A percentile compares a stretch with the other conserved stretches of the same genome.
Evolutionary conservation across 2,113 vertebrate genomes (phyloP).

Genomic region (Arizona elegans): DNA sequence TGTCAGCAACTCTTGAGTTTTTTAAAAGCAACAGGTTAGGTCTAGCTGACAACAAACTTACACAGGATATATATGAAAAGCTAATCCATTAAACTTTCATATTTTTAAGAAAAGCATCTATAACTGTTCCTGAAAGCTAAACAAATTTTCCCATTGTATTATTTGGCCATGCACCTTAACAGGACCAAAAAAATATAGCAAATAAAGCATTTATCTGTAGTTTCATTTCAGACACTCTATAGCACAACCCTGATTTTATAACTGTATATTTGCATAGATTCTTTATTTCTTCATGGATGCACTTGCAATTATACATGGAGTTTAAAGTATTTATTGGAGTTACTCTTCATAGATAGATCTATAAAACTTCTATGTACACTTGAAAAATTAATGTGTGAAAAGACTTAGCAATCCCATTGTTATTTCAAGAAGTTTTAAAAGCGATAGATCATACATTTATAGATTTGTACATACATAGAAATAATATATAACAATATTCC

Average conservation of each 20-base stretch:
- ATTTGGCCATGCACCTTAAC: constrained; percentile 1
- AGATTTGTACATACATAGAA: background rate
- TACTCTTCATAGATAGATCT: background rate
- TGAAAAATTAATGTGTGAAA: background rate
- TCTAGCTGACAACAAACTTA: constrained; percentile 1
- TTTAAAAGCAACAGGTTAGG: constrained; percentile 40
- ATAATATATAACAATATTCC: background rate
- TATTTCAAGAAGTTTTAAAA: background rate
- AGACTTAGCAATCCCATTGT: background rate
- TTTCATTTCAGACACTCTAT: background rate
- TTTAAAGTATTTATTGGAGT: background rate
- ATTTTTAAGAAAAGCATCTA: background rate
- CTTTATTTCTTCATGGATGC: background rate
- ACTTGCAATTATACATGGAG: no score
- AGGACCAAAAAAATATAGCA: background rate
- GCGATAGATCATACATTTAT: background rate
- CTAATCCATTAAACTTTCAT: background rate
- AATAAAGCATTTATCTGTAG: background rate
- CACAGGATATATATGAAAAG: constrained; percentile 1
- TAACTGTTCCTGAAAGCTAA: background rate
- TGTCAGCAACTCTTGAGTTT: background rate
- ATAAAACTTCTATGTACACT: background rate
- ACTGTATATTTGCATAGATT: background rate
- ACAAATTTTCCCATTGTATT: background rate
- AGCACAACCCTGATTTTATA: background rate